Base-by-base conservation (phyloP, 1,140 invertebrate genomes). In the Brachionus calyciflorus region DNA sequence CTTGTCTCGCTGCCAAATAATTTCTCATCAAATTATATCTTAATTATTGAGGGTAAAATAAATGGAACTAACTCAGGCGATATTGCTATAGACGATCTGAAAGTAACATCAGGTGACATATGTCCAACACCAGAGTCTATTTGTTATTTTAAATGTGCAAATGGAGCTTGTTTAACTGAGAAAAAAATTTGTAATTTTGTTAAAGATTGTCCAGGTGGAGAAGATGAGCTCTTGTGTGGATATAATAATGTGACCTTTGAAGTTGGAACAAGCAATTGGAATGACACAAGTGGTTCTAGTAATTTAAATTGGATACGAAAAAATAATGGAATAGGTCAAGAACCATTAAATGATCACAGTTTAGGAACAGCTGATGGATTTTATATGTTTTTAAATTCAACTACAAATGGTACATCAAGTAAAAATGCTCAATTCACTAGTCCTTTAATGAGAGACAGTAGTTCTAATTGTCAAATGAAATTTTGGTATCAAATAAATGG, bases 131-230 rank as follows among this genome's bases (percentile, higher is more conserved):
- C 24, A 10, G 55, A 77, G 7, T 57, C 69, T 0, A 12, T 48
- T 4, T 73, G 69, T 28, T 44, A 30, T 73, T 55, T 51, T 37
- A 19, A 73, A n/a, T 77, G 76, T 49, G n/a, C 76, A 6, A 41
- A 37, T 41, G 21, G 26, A 41, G 7, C n/a, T n/a, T 82, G 81
- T 78, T 44, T 83, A n/a, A 24, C 78, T n/a, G 19, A 63, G 3
- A 65, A 69, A 9, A 69, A 82, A 68, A 78, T 81, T 1, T 84
- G 83, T 79, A 80, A 84, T 77, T 84, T 84, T 70, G 70, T 78
- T 9, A 40, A 78, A 24, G 80, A 81, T 63, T 84, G 83, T 73
- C 57, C 57, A 44, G 80, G 83, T 78, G 81, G 81, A 19, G 81
- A 80, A 19, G 83, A 84, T 78, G 83, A 84, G 77, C 28, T 49